Evolutionary conservation across 2,797 vertebrate genomes (phyloP).

Genomic region (Parotocinclus haroldoi): DNA sequence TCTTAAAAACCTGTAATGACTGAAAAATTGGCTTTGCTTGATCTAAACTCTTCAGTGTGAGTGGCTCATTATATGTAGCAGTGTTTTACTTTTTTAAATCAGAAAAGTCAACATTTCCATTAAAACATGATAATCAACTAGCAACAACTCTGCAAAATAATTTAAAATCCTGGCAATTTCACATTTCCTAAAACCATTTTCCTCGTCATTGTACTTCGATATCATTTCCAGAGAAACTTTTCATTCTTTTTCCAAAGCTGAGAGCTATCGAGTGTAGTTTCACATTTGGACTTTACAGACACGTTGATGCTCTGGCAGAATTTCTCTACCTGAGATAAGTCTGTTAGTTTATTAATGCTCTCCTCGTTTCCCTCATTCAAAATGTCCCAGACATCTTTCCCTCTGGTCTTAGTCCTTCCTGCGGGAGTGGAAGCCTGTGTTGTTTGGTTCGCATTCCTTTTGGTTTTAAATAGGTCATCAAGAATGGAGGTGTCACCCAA

Average conservation of each 20-base stretch:
- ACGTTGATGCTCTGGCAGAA: conserved; percentile 71
- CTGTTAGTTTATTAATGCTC: conserved; percentile 80
- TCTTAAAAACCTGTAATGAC: no score
- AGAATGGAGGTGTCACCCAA: conserved; percentile 93
- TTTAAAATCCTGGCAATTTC: no score
- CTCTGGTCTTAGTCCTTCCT: conserved; percentile 62
- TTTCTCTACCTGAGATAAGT: conserved; percentile 80
- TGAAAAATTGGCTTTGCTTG: no score
- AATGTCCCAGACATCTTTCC: conserved; percentile 95
- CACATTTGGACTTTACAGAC: conserved; percentile 48
- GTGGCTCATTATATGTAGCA: no score
- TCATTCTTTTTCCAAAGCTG: conserved; percentile 89
- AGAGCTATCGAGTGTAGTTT: conserved; percentile 56
- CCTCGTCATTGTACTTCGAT: neutral
- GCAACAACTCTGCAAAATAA: no score
- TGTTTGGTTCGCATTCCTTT: conserved; percentile 43
- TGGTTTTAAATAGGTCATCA: conserved; percentile 78
- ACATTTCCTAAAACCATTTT: no score
- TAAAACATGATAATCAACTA: no score
- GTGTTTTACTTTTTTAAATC: no score
- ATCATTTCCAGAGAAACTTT: conserved; percentile 89
- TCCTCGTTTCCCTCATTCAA: conserved; percentile 86
- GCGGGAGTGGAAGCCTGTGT: conserved; percentile 17
- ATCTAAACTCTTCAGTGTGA: no score
- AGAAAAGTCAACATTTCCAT: no score